Percentiles rank a stretch among this genome's conserved stretches.
These are phyloP conservation scores for Zosterops japonicus DNA, from an alignment of 2,113 vertebrate species.

Conservation along the genomic window DNA sequence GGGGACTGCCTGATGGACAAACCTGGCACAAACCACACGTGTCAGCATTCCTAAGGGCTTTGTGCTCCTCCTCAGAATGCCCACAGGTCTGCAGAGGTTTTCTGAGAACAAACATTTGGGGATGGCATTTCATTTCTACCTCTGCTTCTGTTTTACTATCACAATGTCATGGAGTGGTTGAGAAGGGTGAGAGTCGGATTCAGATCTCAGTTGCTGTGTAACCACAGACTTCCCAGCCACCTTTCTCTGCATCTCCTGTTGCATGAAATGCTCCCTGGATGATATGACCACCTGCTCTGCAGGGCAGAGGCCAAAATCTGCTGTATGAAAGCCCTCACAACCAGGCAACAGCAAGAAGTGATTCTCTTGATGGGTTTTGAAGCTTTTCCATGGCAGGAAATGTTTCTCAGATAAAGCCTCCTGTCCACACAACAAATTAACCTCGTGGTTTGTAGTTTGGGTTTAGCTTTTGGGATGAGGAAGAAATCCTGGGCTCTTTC, in stretches of 20 bases:
- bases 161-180: accelerated
- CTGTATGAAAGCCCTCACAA: not conserved
- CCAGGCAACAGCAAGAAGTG: not conserved
- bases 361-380: not conserved
- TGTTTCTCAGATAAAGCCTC: not conserved
- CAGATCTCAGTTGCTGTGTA: not conserved
- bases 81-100: not conserved
- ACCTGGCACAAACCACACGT: not conserved
- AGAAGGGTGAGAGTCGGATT: not conserved
- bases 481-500: not conserved
- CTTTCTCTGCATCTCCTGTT: not conserved
- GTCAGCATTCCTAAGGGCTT: not conserved
- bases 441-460: accelerated
- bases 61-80: not conserved
- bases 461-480: not conserved
- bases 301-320: not conserved
- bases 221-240: accelerated
- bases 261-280: not conserved
- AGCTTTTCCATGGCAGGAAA: not conserved
- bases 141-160: not conserved
- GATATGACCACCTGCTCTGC: not conserved
- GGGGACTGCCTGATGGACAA: not conserved
- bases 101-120: not conserved
- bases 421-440: not conserved
- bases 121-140: not conserved